Evolutionary conservation across 2,113 vertebrate species (phyloP), one percentile per base, ranked within the genome.

Genomic region (Sardina pilchardus): DNA sequence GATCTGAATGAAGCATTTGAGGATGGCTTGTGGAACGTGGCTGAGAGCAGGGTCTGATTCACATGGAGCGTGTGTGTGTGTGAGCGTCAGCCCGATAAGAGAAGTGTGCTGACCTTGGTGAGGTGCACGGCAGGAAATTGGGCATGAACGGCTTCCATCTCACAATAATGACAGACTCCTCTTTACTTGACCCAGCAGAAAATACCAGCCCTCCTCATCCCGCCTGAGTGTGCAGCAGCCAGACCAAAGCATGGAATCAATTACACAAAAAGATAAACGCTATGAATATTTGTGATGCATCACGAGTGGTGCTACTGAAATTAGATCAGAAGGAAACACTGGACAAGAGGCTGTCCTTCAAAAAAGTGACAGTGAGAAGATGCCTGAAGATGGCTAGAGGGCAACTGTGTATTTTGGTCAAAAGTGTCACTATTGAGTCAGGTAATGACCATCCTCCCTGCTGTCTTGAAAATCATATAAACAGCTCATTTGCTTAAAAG

Each of bases 361-460:
- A 50, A 53, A 53, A 17, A 19, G 50, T 53, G 50, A 81, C 53
- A 85, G 26, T 26, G 50, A 83, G 50, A 16, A 53, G 85, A 45
- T 39, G 39, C 78, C 63, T 85, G 59, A 34, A 81, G 84, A 83
- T 47, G 26, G 63, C 10, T 26, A 34, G 9, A 16, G 26, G n/a
- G 80, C 2, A 36, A 30, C 47, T 17, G 56, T 81, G 48, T 71
- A 36, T 83, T 81, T 48, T 80, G 75, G 39, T 88, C 44, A 44
- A 83, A 88, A 78, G 83, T 88, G 87, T 88, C 89, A 78, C 71
- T 82, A 83, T 85, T 81, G 44, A 89, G 85, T 86, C 87, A 88
- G 42, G 83, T 87, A 88, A 88, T 88, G 83, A 56, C 45, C 63
- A 36, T 53, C 63, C 42, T 81, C 63, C 78, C 88, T 12, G 44